Conservation (phyloP, 2,113 vertebrate genomes). For the Sclerurus mexicanus region DNA sequence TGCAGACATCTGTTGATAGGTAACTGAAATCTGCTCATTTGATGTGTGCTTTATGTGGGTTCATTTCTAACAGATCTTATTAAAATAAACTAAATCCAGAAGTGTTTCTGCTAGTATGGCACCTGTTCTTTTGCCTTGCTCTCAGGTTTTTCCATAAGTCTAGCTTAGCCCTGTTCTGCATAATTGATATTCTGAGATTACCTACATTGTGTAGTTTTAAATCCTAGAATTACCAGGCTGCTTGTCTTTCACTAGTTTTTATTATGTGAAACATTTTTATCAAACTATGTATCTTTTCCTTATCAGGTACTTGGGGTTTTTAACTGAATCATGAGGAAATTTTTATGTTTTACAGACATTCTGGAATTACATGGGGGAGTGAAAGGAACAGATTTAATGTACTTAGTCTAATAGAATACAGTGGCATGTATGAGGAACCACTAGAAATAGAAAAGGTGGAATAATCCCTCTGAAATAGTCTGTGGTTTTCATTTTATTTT, state of each 20-base stretch:
- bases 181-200: not conserved
- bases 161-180: not conserved
- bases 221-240: not conserved
- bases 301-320: accelerated
- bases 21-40: not conserved
- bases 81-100: not conserved
- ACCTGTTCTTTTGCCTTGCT: not conserved
- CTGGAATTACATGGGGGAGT: not conserved
- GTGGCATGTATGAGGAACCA: not conserved
- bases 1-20: not conserved
- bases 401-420: not conserved
- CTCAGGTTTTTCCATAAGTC: not conserved
- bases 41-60: not conserved
- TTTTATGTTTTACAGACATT: not conserved
- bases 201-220: not conserved
- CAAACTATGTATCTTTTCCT: not conserved
- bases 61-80: not conserved
- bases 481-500: not conserved
- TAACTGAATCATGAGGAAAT: not conserved
- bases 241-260: not conserved
- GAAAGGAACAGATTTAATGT: not conserved
- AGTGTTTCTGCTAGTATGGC: not conserved
- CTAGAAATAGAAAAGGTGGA: not conserved
- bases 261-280: not conserved
- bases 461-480: not conserved